These are phyloP conservation scores for Amphiprion percula DNA, from an alignment of 2,113 vertebrate species.

Conservation along the genomic window DNA sequence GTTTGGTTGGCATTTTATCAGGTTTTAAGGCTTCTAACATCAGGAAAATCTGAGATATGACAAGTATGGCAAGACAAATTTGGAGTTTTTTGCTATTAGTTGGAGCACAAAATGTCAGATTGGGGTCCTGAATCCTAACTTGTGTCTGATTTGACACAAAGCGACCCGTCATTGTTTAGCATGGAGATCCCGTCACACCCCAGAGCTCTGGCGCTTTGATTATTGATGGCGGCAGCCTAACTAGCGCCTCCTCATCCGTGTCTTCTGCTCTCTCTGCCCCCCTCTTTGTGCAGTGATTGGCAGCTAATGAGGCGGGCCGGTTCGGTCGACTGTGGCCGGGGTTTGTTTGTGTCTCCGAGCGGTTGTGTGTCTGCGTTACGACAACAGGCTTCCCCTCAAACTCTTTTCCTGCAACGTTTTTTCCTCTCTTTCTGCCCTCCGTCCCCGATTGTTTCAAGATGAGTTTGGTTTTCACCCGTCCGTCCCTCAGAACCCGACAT, in stretches of 20 bases:
- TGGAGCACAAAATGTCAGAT: no score
- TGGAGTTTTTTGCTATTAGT: no score
- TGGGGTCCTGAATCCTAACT: no score
- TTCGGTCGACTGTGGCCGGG: conserved; percentile 71
- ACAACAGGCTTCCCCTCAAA: conserved; percentile 64
- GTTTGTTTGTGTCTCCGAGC: conserved; percentile 68
- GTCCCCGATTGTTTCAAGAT: conserved; percentile 82
- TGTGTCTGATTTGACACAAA: no score
- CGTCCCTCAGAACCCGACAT: conserved; percentile 76
- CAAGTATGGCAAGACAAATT: no score
- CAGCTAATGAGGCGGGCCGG: conserved; percentile 78
- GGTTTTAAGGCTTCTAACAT: no score
- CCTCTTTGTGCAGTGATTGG: conserved; percentile 72
- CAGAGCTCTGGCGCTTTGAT: conserved; percentile 27
- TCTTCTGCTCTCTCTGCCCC: conserved; percentile 24
- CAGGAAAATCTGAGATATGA: no score
- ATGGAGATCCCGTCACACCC: conserved; percentile 9
- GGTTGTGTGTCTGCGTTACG: conserved; percentile 31
- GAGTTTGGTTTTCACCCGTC: conserved; percentile 77
- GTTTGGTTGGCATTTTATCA: no score
- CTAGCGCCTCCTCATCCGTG: conserved; percentile 48
- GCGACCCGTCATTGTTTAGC: conserved; percentile 6
- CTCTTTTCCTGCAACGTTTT: conserved; percentile 53
- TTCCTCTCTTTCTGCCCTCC: conserved; percentile 46
- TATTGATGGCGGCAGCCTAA: conserved; percentile 63